These are phyloP conservation scores for Strigamia maritima DNA, from an alignment of 2,888 invertebrate genomes.

Conservation along the genomic window DNA sequence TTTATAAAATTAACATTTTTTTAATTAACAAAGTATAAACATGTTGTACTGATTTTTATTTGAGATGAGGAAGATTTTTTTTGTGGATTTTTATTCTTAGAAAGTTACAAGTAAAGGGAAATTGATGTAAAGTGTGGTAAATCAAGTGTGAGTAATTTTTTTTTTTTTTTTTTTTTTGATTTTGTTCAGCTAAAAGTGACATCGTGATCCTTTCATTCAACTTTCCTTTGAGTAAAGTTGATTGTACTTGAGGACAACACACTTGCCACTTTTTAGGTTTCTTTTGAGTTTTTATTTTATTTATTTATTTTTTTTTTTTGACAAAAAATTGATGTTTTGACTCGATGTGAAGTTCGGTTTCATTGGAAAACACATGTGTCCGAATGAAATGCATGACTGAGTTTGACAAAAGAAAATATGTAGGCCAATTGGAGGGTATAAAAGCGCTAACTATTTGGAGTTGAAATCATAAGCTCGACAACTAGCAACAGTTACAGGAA, in stretches of 20 bases:
- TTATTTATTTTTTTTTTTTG: no score
- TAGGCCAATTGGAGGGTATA: background rate
- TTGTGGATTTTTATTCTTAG: no score
- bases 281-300: no score
- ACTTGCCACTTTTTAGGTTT: background rate
- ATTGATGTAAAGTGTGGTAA: no score
- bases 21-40: no score
- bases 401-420: background rate
- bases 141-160: background rate
- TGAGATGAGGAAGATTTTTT: no score
- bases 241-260: conserved; percentile 31
- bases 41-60: no score
- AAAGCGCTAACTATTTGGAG: background rate
- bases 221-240: background rate
- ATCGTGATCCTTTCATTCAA: background rate
- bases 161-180: no score
- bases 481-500: background rate
- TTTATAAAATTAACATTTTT: no score
- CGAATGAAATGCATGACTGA: background rate
- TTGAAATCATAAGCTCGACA: background rate
- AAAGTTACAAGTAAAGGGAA: background rate
- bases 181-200: no score
- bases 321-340: background rate
- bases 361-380: background rate
- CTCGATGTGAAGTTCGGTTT: conserved; percentile 2